Percentiles rank a stretch among this genome's conserved stretches.
phyloP scores from a whole-genome alignment of 2,113 vertebrate species.

The Anhinga anhinga region DNA sequence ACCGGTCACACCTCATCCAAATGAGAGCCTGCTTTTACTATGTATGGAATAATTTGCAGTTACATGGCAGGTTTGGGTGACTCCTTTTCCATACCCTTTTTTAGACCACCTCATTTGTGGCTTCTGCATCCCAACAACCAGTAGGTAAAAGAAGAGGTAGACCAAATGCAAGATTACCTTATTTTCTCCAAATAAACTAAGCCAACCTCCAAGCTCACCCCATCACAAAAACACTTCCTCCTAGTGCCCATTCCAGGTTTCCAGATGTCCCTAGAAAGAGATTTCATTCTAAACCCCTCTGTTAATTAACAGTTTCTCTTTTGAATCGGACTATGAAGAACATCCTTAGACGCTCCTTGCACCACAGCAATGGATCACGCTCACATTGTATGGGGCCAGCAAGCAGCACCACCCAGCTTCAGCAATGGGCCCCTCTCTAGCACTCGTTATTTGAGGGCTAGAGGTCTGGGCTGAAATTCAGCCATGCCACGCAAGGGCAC shows the following conservation, averaged over 20 bases:
- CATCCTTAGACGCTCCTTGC: not conserved
- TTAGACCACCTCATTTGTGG: not conserved
- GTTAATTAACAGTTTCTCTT: not conserved
- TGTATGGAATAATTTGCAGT: not conserved
- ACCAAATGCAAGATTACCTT: not conserved
- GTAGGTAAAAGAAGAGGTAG: not conserved
- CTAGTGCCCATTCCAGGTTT: not conserved
- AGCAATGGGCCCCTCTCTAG: not conserved
- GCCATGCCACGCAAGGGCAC: not conserved
- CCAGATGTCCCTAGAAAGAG: not conserved
- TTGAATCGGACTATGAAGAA: not conserved
- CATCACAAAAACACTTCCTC: not conserved
- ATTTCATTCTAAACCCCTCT: not conserved
- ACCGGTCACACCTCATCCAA: not conserved
- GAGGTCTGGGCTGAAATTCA: not conserved
- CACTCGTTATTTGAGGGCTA: fast-evolving
- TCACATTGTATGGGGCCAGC: too few species aligned
- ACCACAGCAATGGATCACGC: not conserved
- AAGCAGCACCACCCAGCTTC: not conserved
- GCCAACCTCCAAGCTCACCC: not conserved
- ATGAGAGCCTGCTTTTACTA: not conserved
- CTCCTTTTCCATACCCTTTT: not conserved
- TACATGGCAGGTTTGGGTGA: not conserved
- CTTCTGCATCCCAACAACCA: not conserved
- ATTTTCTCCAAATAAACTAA: not conserved